Evolutionary conservation across 2,888 invertebrate genomes (phyloP).

Genomic region (Tetramorium bicarinatum): DNA sequence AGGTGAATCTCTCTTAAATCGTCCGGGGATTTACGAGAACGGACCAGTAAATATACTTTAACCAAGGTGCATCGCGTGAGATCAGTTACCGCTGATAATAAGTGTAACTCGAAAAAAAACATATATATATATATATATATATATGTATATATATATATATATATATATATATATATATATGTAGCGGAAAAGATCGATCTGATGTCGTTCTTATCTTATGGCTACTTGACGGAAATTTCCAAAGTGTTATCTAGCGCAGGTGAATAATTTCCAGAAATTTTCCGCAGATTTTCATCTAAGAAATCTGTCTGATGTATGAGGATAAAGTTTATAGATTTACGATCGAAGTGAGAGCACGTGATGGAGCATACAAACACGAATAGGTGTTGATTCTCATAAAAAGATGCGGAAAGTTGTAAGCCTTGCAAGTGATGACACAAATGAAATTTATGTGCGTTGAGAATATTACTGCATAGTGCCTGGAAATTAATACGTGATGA

Average conservation of each 20-base stretch:
- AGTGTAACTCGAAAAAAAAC: background rate
- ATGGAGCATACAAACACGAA: background rate
- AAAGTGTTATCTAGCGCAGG: constrained; percentile 6
- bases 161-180: too few species aligned
- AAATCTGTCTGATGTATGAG: background rate
- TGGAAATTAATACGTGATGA: constrained; percentile 12
- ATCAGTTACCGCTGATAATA: background rate
- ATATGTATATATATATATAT: too few species aligned
- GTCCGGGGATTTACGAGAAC: background rate
- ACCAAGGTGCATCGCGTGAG: background rate
- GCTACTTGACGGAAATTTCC: background rate
- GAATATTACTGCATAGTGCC: background rate
- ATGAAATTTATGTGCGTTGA: background rate
- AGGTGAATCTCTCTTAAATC: background rate
- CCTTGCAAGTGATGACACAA: background rate
- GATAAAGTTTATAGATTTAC: background rate
- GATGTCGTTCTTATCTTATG: background rate
- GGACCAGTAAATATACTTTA: background rate
- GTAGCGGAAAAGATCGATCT: background rate
- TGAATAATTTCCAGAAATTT: constrained; percentile 18
- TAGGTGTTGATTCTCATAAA: background rate
- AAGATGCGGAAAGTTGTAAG: background rate
- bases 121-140: too few species aligned
- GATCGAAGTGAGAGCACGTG: background rate
- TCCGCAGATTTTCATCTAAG: background rate